phyloP scores from a whole-genome alignment of 2,888 invertebrate species.

The Adela reaumurella region DNA sequence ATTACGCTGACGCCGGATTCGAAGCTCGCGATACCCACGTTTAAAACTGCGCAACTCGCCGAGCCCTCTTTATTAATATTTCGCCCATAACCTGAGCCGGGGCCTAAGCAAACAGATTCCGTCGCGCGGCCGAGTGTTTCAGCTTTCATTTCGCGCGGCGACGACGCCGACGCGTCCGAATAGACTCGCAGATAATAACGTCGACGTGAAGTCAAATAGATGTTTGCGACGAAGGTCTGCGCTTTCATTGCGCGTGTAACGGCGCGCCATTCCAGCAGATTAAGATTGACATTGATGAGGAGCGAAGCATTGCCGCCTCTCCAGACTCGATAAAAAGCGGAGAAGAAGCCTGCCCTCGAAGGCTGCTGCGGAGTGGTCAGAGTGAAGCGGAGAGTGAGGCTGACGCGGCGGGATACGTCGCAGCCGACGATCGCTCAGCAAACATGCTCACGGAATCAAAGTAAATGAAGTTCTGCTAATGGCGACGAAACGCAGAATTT shows the following conservation, averaged over 20 bases:
- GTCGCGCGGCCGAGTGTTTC: conserved; percentile 43
- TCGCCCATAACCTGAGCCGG: conserved; percentile 37
- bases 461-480: conserved; percentile 24
- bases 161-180: conserved; percentile 42
- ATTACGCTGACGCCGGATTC: neutral
- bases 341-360: too few species aligned
- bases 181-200: conserved; percentile 46
- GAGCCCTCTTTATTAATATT: conserved; percentile 35
- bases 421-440: conserved; percentile 34
- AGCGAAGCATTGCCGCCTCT: conserved; percentile 24
- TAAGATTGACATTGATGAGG: conserved; percentile 13
- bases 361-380: too few species aligned
- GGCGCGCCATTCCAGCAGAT: conserved; percentile 35
- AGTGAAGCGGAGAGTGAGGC: conserved; percentile 22
- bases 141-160: conserved; percentile 52
- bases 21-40: neutral
- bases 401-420: conserved; percentile 40
- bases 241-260: conserved; percentile 37
- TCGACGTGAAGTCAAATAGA: conserved; percentile 48
- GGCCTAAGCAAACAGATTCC: conserved; percentile 53
- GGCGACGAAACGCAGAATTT: conserved; percentile 17
- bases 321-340: conserved; percentile 30
- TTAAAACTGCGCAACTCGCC: neutral
- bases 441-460: conserved; percentile 32
- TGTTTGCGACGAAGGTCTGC: conserved; percentile 40